These are phyloP conservation scores for Temnothorax nylanderi DNA, from an alignment of 1,140 invertebrate genomes.

Conservation along the genomic window DNA sequence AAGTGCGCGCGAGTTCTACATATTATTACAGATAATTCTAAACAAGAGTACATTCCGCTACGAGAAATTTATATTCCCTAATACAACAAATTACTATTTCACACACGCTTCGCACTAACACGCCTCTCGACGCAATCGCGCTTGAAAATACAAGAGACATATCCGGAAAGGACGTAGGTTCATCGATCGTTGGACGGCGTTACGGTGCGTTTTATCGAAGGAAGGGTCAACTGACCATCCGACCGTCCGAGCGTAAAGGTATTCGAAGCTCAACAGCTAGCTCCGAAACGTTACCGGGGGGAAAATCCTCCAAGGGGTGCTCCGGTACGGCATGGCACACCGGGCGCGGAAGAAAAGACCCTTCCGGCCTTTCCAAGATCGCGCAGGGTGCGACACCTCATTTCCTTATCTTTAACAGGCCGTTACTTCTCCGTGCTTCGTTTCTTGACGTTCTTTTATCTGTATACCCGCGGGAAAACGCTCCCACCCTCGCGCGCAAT, in stretches of 20 bases:
- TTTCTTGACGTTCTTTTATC: conserved; percentile 70
- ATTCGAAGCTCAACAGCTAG: conserved; percentile 78
- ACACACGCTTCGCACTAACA: background rate
- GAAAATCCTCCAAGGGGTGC: conserved; percentile 80
- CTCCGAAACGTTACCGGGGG: conserved; percentile 65
- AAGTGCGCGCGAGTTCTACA: background rate
- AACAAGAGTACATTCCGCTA: background rate
- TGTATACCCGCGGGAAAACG: conserved; percentile 57
- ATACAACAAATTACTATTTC: background rate
- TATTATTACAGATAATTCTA: conserved; percentile 27
- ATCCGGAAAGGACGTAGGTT: background rate
- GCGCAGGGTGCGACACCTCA: conserved; percentile 84
- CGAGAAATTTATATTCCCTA: background rate
- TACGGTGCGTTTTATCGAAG: conserved; percentile 52
- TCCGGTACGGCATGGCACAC: conserved; percentile 65
- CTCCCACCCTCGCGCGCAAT: conserved; percentile 21
- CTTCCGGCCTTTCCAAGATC: conserved; percentile 71
- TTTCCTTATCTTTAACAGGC: conserved; percentile 86
- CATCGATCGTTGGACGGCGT: conserved; percentile 46
- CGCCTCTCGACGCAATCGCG: background rate
- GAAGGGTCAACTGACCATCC: conserved; percentile 71
- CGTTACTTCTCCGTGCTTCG: conserved; percentile 78
- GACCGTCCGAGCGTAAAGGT: conserved; percentile 84
- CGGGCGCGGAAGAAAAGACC: conserved; percentile 73
- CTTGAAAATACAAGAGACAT: background rate